Evolutionary conservation across 1,140 invertebrate genomes (phyloP), one percentile per base, ranked within the genome.

Genomic region (Apis florea): DNA sequence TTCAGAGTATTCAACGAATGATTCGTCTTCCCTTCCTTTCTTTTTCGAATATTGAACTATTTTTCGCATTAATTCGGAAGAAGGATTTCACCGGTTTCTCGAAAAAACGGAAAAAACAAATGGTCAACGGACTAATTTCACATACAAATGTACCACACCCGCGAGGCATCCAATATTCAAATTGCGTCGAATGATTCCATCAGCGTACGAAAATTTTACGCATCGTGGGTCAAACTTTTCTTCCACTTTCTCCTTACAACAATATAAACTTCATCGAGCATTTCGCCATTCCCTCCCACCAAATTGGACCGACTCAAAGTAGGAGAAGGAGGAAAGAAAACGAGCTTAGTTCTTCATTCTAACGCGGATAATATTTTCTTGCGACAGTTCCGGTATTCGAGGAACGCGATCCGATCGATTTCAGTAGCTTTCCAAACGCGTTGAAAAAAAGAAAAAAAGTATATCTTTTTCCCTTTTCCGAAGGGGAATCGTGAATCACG

Each of bases 191-290:
- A 76, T 68, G 59, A 78, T 78, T 78, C 66, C n/a, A 56, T 26
- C 19, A n/a, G 31, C 40, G 53, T 70, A 64, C 26, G 31, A 54
- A 79, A 79, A 72, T 79, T 72, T 72, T 72, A 79, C 77, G 69
- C 77, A 79, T 79, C 68, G 49, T 58, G 77, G 68, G 53, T 58
- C 58, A 59, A 70, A 78, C 66, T 59, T 72, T 72, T 79, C 72
- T 81, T 40, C 31, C 47, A 75, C 79, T 81, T 81, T 81, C 79
- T 75, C 79, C 53, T 51, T 4, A 40, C 31, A 53, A 31, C 21
- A 67, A 73, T 64, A 73, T 64, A 73, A 79, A 58, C 53, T 63
- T 51, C 53, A 21, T 47, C 17, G 24, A 51, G 13, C 58, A 61
- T 56, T 51, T 80, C 17, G 31, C 12, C 31, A 31, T 47, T 47